phyloP scores from a whole-genome alignment of 1,140 invertebrate species.

The Drosophila burlai region DNA sequence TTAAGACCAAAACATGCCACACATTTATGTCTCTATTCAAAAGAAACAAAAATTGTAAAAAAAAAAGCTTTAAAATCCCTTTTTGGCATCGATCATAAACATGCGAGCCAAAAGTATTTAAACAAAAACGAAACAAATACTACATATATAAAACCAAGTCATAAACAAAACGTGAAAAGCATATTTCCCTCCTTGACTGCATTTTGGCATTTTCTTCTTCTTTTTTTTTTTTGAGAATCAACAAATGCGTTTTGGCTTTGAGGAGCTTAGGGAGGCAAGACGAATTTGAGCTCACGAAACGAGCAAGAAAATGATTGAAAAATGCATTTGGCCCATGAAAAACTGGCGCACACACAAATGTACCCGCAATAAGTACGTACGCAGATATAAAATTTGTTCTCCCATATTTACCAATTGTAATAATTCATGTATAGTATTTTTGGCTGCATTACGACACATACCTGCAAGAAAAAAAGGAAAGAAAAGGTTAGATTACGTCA shows the following conservation, averaged over 20 bases:
- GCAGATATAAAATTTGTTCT: constrained; percentile 28
- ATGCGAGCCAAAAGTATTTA: constrained; percentile 18
- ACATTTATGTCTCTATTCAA: constrained; percentile 11
- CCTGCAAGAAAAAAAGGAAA: constrained; percentile 49
- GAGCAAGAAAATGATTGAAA: constrained; percentile 57
- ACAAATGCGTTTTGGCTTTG: constrained; percentile 24
- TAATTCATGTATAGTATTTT: constrained; percentile 46
- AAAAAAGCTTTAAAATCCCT: constrained; percentile 21
- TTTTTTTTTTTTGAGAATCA: constrained; percentile 15
- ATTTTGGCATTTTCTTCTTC: constrained; percentile 30
- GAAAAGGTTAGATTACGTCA: constrained; percentile 13
- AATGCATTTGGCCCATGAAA: constrained; percentile 56
- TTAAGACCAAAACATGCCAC: constrained; percentile 13
- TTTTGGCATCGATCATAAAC: constrained; percentile 32
- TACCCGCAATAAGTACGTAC: not conserved
- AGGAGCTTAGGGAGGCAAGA: not conserved
- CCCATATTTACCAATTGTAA: constrained; percentile 59
- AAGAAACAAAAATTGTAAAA: not conserved
- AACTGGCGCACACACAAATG: constrained; percentile 36
- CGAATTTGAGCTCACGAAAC: constrained; percentile 8
- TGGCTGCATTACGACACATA: constrained; percentile 53
- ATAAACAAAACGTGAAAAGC: constrained; percentile 18
- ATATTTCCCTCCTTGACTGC: constrained; percentile 27
- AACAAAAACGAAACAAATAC: constrained; percentile 2
- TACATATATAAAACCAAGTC: not conserved